phyloP scores from a whole-genome alignment of 2,888 invertebrate genomes.

The Xylota sylvarum region DNA sequence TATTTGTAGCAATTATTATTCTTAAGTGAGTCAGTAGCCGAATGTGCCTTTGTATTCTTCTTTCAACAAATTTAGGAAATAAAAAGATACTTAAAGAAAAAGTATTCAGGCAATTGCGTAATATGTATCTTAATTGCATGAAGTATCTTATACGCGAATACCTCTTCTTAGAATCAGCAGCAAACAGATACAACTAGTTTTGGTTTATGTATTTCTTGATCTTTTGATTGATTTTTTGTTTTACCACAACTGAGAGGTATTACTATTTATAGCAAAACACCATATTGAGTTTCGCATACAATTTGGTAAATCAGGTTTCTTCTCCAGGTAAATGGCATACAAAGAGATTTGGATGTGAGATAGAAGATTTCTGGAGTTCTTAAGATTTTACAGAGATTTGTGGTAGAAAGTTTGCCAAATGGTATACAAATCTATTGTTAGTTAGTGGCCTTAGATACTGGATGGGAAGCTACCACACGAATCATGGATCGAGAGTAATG shows the following conservation, averaged over 20 bases:
- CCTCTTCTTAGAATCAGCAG: slow-evolving; percentile 1
- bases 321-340: too few species aligned
- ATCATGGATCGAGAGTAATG: too few species aligned
- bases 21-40: slow-evolving; percentile 11
- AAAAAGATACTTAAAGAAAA: not conserved
- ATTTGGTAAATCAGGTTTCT: not conserved
- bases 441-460: too few species aligned
- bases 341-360: too few species aligned
- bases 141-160: not conserved
- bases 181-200: slow-evolving; percentile 27
- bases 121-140: not conserved
- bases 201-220: not conserved
- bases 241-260: not conserved
- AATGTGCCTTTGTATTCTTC: not conserved
- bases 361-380: too few species aligned
- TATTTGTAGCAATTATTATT: slow-evolving; percentile 23
- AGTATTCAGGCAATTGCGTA: not conserved
- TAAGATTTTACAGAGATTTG: too few species aligned
- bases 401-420: too few species aligned
- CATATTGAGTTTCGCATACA: slow-evolving; percentile 5
- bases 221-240: slow-evolving; percentile 9
- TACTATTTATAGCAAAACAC: not conserved
- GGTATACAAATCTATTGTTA: too few species aligned
- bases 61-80: not conserved
- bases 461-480: too few species aligned